These are phyloP conservation scores for Elaphurus davidianus DNA, from an alignment of 2,113 vertebrate species.

Conservation along the genomic window DNA sequence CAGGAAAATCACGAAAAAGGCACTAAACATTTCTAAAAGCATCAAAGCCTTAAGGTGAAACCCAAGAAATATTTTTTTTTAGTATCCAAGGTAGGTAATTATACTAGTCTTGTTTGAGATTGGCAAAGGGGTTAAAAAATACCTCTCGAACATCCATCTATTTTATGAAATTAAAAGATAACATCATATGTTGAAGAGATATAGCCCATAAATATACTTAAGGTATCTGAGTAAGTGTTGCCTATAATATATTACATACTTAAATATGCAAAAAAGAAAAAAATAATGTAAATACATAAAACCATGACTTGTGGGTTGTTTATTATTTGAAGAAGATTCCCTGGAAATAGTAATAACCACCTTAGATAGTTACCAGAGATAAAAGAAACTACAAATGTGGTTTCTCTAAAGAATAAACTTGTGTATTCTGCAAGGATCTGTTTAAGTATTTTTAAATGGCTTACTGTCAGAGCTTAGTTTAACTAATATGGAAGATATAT, in stretches of 20 bases:
- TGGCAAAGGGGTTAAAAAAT: neutral
- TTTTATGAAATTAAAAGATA: neutral
- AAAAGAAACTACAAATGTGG: neutral
- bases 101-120: neutral
- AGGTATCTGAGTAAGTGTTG: neutral
- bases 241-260: neutral
- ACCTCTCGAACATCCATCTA: neutral
- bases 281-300: neutral
- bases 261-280: neutral
- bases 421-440: neutral
- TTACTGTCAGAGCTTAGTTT: constrained; percentile 32
- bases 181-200: neutral
- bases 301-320: neutral
- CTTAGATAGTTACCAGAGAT: neutral
- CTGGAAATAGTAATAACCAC: neutral
- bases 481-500: constrained; percentile 59
- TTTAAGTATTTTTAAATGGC: constrained; percentile 56
- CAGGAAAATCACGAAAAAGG: constrained; percentile 24
- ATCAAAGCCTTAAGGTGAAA: constrained; percentile 16
- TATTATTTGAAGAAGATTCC: neutral
- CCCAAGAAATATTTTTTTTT: neutral
- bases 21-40: neutral
- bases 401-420: constrained; percentile 27
- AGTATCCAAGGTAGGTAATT: neutral
- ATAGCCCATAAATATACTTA: neutral